Evolutionary conservation across 2,797 vertebrate genomes (phyloP).

Genomic region (Dendrocincla fuliginosa): DNA sequence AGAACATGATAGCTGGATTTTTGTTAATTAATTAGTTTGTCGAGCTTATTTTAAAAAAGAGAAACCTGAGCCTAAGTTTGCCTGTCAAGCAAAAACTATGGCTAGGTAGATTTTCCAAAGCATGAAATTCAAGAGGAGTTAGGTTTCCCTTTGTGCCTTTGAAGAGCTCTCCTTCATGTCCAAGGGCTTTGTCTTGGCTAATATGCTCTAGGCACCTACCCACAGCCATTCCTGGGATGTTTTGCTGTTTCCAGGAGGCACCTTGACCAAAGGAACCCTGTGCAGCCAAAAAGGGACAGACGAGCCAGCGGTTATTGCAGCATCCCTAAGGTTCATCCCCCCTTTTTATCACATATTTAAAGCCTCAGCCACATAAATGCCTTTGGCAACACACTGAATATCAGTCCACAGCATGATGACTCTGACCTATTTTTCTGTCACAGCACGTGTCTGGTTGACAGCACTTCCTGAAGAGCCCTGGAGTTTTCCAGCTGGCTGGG

Average conservation of each 20-base stretch:
- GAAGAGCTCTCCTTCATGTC: background rate
- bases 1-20: constrained; percentile 41
- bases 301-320: background rate
- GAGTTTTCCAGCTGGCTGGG: background rate
- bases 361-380: background rate
- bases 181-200: background rate
- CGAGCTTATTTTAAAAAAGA: constrained; percentile 46
- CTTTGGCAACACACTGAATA: constrained; percentile 2
- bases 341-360: background rate
- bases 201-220: background rate
- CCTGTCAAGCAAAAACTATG: constrained; percentile 46
- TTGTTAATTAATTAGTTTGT: constrained; percentile 51
- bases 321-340: background rate
- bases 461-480: background rate
- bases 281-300: background rate
- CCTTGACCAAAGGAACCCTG: background rate
- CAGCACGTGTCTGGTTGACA: background rate
- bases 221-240: background rate
- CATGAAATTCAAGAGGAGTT: constrained; percentile 46
- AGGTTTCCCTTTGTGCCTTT: constrained; percentile 50
- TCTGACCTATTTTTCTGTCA: constrained; percentile 4
- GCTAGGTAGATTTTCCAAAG: constrained; percentile 53
- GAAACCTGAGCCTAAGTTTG: constrained; percentile 41
- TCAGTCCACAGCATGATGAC: background rate
- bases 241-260: background rate